phyloP scores from a whole-genome alignment of 2,888 invertebrate species.

The Chloroclystis v-ata region DNA sequence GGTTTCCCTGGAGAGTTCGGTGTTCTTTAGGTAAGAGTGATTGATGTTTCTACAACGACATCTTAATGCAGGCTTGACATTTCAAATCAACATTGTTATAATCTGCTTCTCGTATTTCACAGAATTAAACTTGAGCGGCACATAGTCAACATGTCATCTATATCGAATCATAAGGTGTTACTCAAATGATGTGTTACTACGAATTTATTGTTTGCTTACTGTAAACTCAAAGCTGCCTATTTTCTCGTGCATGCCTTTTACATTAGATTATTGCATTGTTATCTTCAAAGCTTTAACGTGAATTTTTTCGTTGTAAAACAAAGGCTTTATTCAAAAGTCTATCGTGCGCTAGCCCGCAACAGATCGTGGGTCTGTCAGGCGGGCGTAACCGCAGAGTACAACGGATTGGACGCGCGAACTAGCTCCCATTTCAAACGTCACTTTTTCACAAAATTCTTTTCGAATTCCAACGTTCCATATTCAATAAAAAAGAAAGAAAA shows the following conservation, averaged over 20 bases:
- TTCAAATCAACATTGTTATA: conserved; percentile 36
- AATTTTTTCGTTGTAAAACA: conserved; percentile 51
- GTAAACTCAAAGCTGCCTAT: conserved; percentile 15
- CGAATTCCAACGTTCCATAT: conserved; percentile 2
- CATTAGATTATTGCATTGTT: conserved; percentile 35
- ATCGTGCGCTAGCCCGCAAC: conserved; percentile 55
- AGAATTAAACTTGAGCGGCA: not conserved
- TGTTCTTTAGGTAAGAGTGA: conserved; percentile 55
- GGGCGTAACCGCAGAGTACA: conserved; percentile 59
- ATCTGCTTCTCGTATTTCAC: conserved; percentile 2
- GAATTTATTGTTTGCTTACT: no score
- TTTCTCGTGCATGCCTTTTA: conserved; percentile 16
- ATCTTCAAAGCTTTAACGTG: conserved; percentile 40
- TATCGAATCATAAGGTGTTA: no score
- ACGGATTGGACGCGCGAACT: conserved; percentile 42
- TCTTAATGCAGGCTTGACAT: conserved; percentile 48
- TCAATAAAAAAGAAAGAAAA: not conserved
- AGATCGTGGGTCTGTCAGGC: conserved; percentile 61
- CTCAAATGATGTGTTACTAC: no score
- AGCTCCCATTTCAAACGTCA: conserved; percentile 36
- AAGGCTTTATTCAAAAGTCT: conserved; percentile 58
- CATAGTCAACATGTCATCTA: no score
- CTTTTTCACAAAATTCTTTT: conserved; percentile 39
- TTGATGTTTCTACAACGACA: conserved; percentile 56
- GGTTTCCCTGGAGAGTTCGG: conserved; percentile 51